A percentile compares a stretch with the other conserved stretches of the same genome.
Evolutionary conservation across 2,113 vertebrate species (phyloP).

Genomic region (Oncorhynchus clarkii): DNA sequence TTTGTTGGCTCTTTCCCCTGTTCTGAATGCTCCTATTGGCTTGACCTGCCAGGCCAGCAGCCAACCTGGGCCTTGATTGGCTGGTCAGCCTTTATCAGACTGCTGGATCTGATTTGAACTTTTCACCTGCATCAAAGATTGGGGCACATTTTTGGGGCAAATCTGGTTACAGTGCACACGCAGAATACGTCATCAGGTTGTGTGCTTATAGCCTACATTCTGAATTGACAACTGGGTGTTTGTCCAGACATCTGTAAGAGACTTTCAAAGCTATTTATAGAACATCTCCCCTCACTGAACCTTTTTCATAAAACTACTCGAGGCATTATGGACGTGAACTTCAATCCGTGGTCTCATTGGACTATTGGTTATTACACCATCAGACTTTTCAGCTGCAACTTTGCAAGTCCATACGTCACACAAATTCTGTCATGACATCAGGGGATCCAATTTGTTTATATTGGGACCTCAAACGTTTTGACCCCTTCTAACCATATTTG

Average conservation of each 20-base stretch:
- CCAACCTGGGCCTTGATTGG: not conserved
- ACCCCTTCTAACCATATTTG: constrained; percentile 24
- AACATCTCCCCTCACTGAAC: not conserved
- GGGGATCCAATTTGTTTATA: constrained; percentile 3
- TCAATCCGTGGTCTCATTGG: not conserved
- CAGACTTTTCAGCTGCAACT: not conserved
- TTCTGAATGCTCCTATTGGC: not conserved
- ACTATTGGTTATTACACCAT: not conserved
- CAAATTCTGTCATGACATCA: constrained; percentile 19
- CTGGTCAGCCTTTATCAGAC: not conserved
- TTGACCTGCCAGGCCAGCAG: not conserved
- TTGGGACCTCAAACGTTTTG: not conserved
- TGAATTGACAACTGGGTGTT: not conserved
- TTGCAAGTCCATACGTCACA: constrained; percentile 2
- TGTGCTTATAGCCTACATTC: not conserved
- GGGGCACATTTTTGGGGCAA: too few species aligned
- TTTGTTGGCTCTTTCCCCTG: not conserved
- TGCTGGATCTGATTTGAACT: not conserved
- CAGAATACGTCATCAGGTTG: not conserved
- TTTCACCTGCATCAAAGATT: not conserved
- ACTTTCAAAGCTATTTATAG: not conserved
- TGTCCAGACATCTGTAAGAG: not conserved
- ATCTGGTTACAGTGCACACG: not conserved
- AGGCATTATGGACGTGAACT: not conserved
- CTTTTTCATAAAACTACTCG: not conserved